phyloP scores from a whole-genome alignment of 2,797 vertebrate species.

The Decapterus maruadsi region DNA sequence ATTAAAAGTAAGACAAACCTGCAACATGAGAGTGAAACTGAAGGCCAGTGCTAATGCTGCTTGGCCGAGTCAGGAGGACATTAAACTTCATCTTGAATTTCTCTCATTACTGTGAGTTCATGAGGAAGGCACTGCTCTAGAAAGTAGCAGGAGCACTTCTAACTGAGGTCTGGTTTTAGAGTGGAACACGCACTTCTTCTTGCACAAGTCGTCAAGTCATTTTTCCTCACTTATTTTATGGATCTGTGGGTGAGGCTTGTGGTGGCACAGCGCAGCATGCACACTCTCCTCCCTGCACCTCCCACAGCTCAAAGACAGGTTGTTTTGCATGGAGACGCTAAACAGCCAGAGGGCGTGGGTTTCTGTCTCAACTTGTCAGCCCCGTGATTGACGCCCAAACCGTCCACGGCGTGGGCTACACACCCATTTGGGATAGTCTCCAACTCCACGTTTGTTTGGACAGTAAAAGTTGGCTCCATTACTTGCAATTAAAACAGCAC shows the following conservation, averaged over 20 bases:
- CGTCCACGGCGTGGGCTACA: too few species aligned
- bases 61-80: neutral
- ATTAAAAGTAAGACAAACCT: conserved; percentile 5
- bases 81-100: neutral
- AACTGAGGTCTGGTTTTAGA: too few species aligned
- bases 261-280: neutral
- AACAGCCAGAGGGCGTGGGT: neutral
- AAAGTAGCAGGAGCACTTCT: neutral
- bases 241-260: neutral
- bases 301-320: neutral
- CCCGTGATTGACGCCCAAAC: too few species aligned
- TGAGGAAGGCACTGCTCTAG: neutral
- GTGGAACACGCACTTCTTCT: neutral
- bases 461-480: neutral
- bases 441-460: too few species aligned
- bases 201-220: conserved; percentile 13
- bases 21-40: neutral
- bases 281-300: too few species aligned
- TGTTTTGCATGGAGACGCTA: neutral
- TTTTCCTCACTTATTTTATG: conserved; percentile 11
- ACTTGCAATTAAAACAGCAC: neutral
- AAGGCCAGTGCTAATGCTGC: neutral
- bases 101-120: neutral
- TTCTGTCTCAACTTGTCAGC: neutral
- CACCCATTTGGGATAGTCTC: too few species aligned